A percentile compares a stretch with the other conserved stretches of the same genome.
Conservation (phyloP, 2,113 vertebrate genomes). For the Myanophis thanlyinensis region DNA sequence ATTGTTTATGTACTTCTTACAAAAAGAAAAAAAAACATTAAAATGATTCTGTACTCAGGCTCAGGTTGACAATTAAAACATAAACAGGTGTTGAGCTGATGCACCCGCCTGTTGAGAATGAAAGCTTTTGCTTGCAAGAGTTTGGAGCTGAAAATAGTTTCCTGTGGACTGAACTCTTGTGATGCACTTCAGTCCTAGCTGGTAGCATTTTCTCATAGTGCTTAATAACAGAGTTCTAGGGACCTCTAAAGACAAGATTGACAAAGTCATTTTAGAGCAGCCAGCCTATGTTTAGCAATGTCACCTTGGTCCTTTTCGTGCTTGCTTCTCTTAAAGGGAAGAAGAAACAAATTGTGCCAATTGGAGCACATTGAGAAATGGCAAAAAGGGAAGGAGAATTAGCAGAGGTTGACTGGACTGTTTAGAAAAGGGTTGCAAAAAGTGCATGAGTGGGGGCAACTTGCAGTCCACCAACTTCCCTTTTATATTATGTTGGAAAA, state of each 20-base stretch:
- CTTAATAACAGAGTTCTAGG: constrained; percentile 62
- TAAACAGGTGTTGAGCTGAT: constrained; percentile 25
- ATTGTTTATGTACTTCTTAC: not conserved
- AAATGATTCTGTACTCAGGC: not conserved
- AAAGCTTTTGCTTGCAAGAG: constrained; percentile 46
- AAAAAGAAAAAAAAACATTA: constrained; percentile 5
- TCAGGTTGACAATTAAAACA: constrained; percentile 23
- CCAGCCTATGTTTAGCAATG: constrained; percentile 50
- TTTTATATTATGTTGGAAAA: not conserved
- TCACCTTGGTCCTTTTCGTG: constrained; percentile 55
- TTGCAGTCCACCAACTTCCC: not conserved
- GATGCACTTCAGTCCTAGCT: constrained; percentile 46
- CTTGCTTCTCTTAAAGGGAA: constrained; percentile 30
- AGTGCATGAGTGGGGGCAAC: not conserved
- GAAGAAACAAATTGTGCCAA: constrained; percentile 21
- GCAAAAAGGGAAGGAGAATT: not conserved
- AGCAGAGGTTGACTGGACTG: not conserved
- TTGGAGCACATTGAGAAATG: not conserved
- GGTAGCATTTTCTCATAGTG: constrained; percentile 51
- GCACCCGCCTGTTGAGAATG: constrained; percentile 39
- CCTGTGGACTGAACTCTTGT: constrained; percentile 36
- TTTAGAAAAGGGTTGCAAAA: not conserved
- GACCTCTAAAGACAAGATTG: constrained; percentile 35
- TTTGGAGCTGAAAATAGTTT: constrained; percentile 1
- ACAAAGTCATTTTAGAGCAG: constrained; percentile 35